phyloP scores from a whole-genome alignment of 2,113 vertebrate genomes.

The Phrynosoma blainvillii region DNA sequence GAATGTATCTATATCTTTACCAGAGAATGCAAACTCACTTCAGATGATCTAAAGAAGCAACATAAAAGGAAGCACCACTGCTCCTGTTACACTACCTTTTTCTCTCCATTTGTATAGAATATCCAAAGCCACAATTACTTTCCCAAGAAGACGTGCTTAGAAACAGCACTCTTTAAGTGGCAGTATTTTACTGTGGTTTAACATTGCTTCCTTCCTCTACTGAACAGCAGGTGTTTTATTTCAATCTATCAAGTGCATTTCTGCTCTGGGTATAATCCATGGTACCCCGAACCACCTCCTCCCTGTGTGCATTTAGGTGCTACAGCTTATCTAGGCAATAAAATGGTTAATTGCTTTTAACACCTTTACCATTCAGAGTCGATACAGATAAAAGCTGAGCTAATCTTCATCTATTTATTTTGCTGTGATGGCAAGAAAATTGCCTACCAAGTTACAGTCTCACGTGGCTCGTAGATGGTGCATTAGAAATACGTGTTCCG shows the following conservation, averaged over 20 bases:
- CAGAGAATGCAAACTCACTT: not conserved
- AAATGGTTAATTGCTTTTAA: constrained; percentile 8
- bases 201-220: constrained; percentile 4
- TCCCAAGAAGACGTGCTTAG: not conserved
- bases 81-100: not conserved
- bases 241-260: constrained; percentile 54
- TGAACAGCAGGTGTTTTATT: constrained; percentile 33
- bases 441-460: constrained; percentile 27
- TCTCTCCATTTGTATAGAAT: not conserved
- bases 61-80: not conserved
- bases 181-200: not conserved
- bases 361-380: not conserved
- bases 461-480: constrained; percentile 33
- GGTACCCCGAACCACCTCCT: constrained; percentile 3
- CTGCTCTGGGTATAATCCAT: constrained; percentile 5
- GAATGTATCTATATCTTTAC: too few relatives aligned
- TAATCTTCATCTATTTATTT: constrained; percentile 16
- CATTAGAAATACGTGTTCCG: not conserved
- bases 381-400: constrained; percentile 22
- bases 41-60: not conserved
- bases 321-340: constrained; percentile 14
- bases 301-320: constrained; percentile 1
- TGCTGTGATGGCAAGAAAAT: not conserved
- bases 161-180: not conserved
- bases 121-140: not conserved